Base-by-base conservation (phyloP, 2,888 invertebrate species). In the Melanostoma mellinum region DNA sequence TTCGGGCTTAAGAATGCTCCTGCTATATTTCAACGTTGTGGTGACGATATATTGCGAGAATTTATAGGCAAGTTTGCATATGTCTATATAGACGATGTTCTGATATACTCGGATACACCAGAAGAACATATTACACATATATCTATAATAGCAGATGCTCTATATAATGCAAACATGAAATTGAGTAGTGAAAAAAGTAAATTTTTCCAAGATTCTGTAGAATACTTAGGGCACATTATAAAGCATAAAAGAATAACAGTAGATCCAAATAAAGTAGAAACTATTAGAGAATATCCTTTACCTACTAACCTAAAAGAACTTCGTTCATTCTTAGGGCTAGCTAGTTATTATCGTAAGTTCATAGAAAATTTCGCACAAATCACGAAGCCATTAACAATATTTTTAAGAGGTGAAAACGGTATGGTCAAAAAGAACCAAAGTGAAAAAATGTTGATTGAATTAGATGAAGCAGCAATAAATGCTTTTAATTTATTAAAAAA, bases 61-160 rank as follows among this genome's bases (percentile, higher is more conserved):
- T 42, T 6, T n/a, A 44, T 68, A 3, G 61, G 61, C 3, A 40
- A 65, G 52, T 40, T 52, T 32, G 65, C 55, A 3, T 56, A 74
- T 33, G 63, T 65, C n/a, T 74, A 74, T 35, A 65, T 69, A n/a
- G 68, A 69, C 6, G 61, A 76, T 35, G 52, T 76, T 4, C 30
- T 76, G 3, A 69, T 65, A 44, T 74, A 48, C 44, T 74, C 65
- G 9, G 35, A 44, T 33, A 53, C 35, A 3, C 35, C 35, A 3
- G 52, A 67, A 52, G 67, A 67, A 32, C 67, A 67, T 52, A 52
- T 67, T 6, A 10, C 50, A 4, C 67, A 67, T 48, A 67, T 67
- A 8, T 0, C 8, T n/a, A 30, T 8, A 8, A 33, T 67, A 36
- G 9, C 52, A 20, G n/a, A 65, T 8, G 52, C 40, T 30, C 30